A percentile compares a stretch with the other conserved stretches of the same genome.
Conservation (phyloP, 2,797 vertebrate species). For the Malacoraja senta region DNA sequence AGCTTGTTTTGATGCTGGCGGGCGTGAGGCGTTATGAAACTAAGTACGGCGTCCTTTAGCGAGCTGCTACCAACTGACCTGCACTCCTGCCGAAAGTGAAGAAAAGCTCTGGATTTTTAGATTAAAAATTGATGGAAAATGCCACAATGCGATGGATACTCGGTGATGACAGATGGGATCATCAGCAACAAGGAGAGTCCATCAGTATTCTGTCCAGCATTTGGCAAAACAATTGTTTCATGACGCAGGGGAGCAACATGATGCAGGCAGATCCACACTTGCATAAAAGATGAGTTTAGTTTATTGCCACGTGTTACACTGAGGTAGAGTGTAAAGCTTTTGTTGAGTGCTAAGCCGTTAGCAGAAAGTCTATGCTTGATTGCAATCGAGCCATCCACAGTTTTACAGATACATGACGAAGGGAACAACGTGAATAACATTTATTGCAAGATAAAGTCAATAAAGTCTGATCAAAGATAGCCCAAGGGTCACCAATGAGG, state of each 20-base stretch:
- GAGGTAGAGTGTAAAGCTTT: too few species aligned
- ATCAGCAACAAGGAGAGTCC: not conserved
- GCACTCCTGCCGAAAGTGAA: not conserved
- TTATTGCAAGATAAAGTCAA: too few species aligned
- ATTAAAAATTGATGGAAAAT: slow-evolving; percentile 21
- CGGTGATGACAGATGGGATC: not conserved
- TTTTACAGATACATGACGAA: too few species aligned
- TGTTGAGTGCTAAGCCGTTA: too few species aligned
- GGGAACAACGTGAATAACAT: too few species aligned
- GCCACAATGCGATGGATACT: not conserved
- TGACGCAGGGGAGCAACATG: too few species aligned
- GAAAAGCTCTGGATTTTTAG: not conserved
- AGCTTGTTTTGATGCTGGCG: not conserved
- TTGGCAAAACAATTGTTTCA: not conserved
- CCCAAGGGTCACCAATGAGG: too few species aligned
- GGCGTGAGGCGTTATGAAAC: not conserved
- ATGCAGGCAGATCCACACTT: not conserved
- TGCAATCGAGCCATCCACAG: too few species aligned
- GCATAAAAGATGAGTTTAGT: not conserved
- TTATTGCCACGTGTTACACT: too few species aligned
- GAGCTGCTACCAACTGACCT: not conserved
- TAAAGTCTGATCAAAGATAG: too few species aligned
- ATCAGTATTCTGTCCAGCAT: not conserved
- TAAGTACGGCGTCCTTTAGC: not conserved
- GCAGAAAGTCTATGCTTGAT: too few species aligned